These are phyloP conservation scores for Callopanchax toddi DNA, from an alignment of 2,113 vertebrate species.

Conservation along the genomic window DNA sequence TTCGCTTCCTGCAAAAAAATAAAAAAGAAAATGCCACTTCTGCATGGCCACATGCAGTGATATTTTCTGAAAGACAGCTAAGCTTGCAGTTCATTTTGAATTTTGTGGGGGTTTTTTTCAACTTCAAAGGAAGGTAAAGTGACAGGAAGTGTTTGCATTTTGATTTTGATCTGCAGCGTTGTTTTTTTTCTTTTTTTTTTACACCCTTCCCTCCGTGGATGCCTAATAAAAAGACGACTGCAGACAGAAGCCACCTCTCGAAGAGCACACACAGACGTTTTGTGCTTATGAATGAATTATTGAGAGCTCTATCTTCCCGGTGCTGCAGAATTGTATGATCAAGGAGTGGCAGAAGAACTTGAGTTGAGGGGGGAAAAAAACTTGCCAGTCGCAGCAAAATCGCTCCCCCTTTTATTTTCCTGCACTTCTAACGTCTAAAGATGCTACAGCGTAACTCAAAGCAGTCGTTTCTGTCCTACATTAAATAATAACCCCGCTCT, in stretches of 20 bases:
- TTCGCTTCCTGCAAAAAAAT: not conserved
- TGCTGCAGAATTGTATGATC: constrained; percentile 41
- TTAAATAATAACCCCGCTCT: constrained; percentile 35
- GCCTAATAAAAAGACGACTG: constrained; percentile 40
- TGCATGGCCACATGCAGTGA: not conserved
- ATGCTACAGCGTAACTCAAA: constrained; percentile 27
- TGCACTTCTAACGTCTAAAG: constrained; percentile 36
- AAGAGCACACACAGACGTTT: constrained; percentile 24
- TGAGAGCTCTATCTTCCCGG: constrained; percentile 34
- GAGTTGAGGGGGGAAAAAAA: constrained; percentile 46
- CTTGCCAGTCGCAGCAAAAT: constrained; percentile 17
- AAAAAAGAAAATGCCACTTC: not conserved
- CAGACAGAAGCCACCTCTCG: constrained; percentile 29
- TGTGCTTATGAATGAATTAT: constrained; percentile 56
- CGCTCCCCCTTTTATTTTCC: not conserved
- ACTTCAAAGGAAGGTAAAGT: constrained; percentile 34
- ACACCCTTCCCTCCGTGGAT: constrained; percentile 7
- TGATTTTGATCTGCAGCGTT: constrained; percentile 20
- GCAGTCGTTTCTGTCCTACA: constrained; percentile 34
- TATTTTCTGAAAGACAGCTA: constrained; percentile 33
- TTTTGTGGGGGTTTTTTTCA: not conserved
- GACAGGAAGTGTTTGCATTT: constrained; percentile 15
- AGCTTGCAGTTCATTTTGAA: constrained; percentile 31
- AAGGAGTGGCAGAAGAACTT: constrained; percentile 37
- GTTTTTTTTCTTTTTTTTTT: constrained; percentile 9